Percentiles rank a stretch among this genome's conserved stretches.
Conservation (phyloP, 2,797 vertebrate species). For the Steatocranus sp. region DNA sequence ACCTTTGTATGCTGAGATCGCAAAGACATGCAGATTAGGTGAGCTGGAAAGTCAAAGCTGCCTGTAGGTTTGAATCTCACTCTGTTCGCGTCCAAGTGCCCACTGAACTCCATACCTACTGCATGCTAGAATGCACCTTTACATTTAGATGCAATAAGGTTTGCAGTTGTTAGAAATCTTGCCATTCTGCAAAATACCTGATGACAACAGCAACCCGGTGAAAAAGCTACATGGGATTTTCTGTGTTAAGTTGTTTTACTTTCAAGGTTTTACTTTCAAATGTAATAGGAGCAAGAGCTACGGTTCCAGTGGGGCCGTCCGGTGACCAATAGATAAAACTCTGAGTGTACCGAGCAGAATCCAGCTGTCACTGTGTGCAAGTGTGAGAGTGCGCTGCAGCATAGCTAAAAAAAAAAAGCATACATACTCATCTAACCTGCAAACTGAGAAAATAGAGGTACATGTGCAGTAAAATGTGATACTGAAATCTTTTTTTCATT, state of each 20-base stretch:
- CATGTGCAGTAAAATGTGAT: not conserved
- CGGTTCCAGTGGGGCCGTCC: slow-evolving; percentile 3
- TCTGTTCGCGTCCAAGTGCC: not conserved
- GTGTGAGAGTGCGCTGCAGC: not conserved
- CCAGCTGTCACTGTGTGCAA: slow-evolving; percentile 26
- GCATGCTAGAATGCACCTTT: not conserved
- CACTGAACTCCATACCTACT: not conserved
- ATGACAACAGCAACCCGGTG: not conserved
- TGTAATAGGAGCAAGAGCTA: not conserved
- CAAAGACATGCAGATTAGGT: not conserved
- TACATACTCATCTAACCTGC: not conserved
- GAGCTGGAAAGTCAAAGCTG: not conserved
- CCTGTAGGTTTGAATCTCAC: not conserved
- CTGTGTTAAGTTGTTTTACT: not conserved
- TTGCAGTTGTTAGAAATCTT: not conserved
- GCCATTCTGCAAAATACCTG: not conserved
- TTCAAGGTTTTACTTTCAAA: slow-evolving; percentile 15
- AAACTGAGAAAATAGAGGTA: not conserved
- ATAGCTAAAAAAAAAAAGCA: not conserved
- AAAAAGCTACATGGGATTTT: not conserved
- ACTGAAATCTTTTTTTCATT: not conserved
- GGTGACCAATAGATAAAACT: slow-evolving; percentile 33
- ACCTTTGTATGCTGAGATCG: not conserved
- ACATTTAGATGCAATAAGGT: not conserved
- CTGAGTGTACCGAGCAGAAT: slow-evolving; percentile 14